Evolutionary conservation across 1,140 invertebrate genomes (phyloP).

Genomic region (Sarcophaga bullata): DNA sequence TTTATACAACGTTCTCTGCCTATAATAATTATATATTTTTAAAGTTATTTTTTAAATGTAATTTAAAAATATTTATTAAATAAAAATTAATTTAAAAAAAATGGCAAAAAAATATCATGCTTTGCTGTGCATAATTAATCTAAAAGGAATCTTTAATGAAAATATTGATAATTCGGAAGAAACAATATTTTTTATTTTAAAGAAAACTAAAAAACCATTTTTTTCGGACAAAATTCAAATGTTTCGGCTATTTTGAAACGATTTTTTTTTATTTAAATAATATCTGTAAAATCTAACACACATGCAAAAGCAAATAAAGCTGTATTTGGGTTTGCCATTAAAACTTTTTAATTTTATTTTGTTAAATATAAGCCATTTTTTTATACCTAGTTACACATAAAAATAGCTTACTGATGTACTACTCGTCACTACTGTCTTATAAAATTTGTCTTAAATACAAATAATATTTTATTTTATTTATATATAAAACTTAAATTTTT

Average conservation of each 20-base stretch:
- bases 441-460: too few species aligned
- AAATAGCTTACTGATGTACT: too few species aligned
- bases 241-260: constrained; percentile 16
- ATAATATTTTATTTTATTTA: not conserved
- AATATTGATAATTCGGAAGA: not conserved
- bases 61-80: constrained; percentile 36
- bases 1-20: not conserved
- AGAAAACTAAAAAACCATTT: constrained; percentile 20
- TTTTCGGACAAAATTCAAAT: constrained; percentile 37
- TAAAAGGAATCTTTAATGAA: constrained; percentile 17
- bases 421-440: too few species aligned
- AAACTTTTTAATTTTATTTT: too few species aligned
- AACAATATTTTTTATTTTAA: constrained; percentile 6
- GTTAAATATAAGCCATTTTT: too few species aligned
- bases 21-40: not conserved
- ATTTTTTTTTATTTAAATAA: not conserved
- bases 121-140: not conserved
- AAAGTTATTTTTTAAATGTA: constrained; percentile 25
- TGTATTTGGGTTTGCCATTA: constrained; percentile 38
- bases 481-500: not conserved
- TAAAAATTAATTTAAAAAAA: constrained; percentile 23
- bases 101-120: constrained; percentile 35
- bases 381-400: too few species aligned
- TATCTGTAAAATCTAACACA: not conserved
- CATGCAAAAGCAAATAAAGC: not conserved